These are phyloP conservation scores for Limnothrissa miodon DNA, from an alignment of 2,113 vertebrate species.

Conservation along the genomic window DNA sequence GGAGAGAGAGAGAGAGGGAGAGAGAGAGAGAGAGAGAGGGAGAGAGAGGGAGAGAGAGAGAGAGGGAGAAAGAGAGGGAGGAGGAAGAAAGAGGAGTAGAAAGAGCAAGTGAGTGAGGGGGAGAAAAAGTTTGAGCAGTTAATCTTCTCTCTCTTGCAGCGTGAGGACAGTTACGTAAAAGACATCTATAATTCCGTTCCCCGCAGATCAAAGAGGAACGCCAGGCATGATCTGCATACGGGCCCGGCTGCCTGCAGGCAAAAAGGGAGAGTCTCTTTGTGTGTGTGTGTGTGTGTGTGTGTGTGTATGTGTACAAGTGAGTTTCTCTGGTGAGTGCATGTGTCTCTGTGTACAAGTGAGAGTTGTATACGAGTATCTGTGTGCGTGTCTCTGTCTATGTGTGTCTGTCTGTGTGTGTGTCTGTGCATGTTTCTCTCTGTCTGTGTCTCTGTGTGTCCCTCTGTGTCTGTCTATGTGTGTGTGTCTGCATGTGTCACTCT, in stretches of 20 bases:
- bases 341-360: conserved; percentile 20
- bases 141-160: conserved; percentile 53
- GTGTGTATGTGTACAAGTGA: conserved; percentile 28
- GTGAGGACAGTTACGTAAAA: conserved; percentile 60
- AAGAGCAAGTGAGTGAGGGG: conserved; percentile 49
- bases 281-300: neutral
- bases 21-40: too few relatives aligned
- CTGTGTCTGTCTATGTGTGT: too few relatives aligned
- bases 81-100: conserved; percentile 48
- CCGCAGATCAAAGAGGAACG: conserved; percentile 65
- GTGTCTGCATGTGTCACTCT: too few relatives aligned
- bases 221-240: conserved; percentile 65
- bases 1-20: neutral
- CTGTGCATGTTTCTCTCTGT: too few relatives aligned
- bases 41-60: too few relatives aligned
- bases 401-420: neutral
- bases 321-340: too few relatives aligned
- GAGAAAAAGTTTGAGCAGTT: conserved; percentile 57
- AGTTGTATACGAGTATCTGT: too few relatives aligned
- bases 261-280: neutral
- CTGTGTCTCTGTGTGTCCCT: too few relatives aligned
- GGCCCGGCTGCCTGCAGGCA: conserved; percentile 54
- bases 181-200: conserved; percentile 67
- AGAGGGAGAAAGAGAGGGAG: too few relatives aligned
- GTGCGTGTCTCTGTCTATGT: conserved; percentile 6